phyloP scores from a whole-genome alignment of 2,888 invertebrate species.

The Microchrysa polita region DNA sequence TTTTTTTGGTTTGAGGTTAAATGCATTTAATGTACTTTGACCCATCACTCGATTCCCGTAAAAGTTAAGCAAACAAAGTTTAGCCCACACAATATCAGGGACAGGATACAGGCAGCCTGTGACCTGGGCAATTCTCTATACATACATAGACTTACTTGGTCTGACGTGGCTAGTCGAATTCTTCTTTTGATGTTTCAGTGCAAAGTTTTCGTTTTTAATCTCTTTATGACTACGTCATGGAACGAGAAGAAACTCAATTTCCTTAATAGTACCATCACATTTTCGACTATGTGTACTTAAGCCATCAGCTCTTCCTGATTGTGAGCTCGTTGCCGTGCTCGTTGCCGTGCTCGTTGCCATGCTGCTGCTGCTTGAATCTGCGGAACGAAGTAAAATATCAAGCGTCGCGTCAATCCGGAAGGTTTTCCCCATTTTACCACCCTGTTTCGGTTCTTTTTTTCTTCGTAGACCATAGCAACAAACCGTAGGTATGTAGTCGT shows the following conservation, averaged over 20 bases:
- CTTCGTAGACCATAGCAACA: too few species aligned
- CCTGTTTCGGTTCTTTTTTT: too few species aligned
- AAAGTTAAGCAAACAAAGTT: slow-evolving; percentile 47
- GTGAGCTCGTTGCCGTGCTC: background rate
- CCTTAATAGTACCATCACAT: slow-evolving; percentile 48
- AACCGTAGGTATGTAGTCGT: too few species aligned
- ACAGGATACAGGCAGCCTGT: too few species aligned
- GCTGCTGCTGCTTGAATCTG: background rate
- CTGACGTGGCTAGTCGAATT: slow-evolving; percentile 32
- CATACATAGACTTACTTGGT: too few species aligned
- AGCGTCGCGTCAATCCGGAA: too few species aligned
- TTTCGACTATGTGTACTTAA: slow-evolving; percentile 34
- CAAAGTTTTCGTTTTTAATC: slow-evolving; percentile 48
- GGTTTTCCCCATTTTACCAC: too few species aligned
- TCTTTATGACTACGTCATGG: slow-evolving; percentile 49
- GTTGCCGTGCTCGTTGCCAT: background rate
- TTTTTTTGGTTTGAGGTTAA: too few species aligned
- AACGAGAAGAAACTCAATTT: slow-evolving; percentile 50
- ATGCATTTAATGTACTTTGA: background rate
- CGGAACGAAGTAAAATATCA: background rate
- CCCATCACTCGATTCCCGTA: background rate
- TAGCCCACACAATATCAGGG: slow-evolving; percentile 10
- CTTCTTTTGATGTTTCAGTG: slow-evolving; percentile 46
- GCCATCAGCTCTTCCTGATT: background rate
- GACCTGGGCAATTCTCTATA: too few species aligned